A percentile compares a stretch with the other conserved stretches of the same genome.
These are phyloP conservation scores for Papio anubis DNA, from an alignment of 2,113 vertebrate species.

Conservation along the genomic window DNA sequence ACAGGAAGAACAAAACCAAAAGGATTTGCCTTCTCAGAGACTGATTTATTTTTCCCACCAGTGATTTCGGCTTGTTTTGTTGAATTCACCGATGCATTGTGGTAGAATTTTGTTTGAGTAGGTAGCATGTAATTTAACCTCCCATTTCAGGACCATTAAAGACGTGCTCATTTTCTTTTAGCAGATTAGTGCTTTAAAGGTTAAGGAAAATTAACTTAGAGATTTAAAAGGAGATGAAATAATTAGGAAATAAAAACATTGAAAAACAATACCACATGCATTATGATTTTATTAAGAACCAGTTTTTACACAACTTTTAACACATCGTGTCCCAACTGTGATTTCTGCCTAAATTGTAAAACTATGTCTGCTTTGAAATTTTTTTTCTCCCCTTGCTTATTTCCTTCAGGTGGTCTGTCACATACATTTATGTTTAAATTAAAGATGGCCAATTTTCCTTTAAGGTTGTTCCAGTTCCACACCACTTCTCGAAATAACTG, in stretches of 20 bases:
- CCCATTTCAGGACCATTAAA: not conserved
- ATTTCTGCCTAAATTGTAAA: not conserved
- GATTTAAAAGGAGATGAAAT: constrained; percentile 1
- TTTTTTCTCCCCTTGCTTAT: not conserved
- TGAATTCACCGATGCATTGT: not conserved
- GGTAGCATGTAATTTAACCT: not conserved
- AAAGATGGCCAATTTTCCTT: not conserved
- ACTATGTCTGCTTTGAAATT: not conserved
- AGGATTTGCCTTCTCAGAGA: not conserved
- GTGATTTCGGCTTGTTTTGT: not conserved
- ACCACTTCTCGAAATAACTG: not conserved
- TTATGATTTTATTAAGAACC: constrained; percentile 4
- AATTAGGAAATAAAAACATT: not conserved
- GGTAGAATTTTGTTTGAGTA: not conserved
- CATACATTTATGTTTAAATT: constrained; percentile 22
- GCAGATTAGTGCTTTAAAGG: not conserved
- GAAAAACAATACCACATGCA: not conserved
- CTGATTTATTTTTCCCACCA: not conserved
- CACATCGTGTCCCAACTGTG: not conserved
- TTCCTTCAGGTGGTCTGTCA: not conserved
- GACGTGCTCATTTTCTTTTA: not conserved
- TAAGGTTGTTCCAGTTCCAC: not conserved
- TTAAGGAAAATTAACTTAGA: not conserved
- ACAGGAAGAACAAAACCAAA: constrained; percentile 15
- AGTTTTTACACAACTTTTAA: not conserved